Conservation (phyloP, 2,888 invertebrate species). For the Eupithecia dodoneata region DNA sequence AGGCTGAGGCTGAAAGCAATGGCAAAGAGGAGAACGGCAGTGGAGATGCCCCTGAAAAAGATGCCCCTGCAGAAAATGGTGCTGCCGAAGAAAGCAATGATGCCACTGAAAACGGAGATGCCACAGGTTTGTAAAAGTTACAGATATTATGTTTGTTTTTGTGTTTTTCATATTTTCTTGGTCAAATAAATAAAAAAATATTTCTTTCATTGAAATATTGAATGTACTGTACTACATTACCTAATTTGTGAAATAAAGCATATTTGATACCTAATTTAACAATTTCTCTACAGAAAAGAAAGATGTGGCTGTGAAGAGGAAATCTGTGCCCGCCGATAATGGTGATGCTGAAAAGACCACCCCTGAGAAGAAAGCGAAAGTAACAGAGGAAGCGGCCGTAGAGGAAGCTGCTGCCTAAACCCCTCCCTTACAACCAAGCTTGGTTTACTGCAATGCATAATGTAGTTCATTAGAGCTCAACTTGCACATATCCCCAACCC, state of each 20-base stretch:
- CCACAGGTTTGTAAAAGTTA: conserved; percentile 60
- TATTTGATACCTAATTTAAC: neutral
- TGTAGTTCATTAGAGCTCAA: conserved; percentile 76
- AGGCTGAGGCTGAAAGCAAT: conserved; percentile 79
- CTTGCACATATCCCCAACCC: conserved; percentile 73
- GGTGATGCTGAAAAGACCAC: conserved; percentile 86
- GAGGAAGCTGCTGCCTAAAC: conserved; percentile 85
- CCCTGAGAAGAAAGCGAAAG: conserved; percentile 89
- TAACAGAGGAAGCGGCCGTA: conserved; percentile 84
- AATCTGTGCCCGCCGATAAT: conserved; percentile 85
- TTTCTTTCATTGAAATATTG: too few relatives aligned
- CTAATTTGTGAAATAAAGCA: neutral
- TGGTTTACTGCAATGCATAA: conserved; percentile 82
- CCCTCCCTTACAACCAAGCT: conserved; percentile 53
- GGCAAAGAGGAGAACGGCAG: conserved; percentile 78
- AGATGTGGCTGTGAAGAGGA: conserved; percentile 87
- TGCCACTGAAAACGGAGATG: conserved; percentile 77
- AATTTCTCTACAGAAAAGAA: conserved; percentile 71
- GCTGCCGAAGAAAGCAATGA: conserved; percentile 79
- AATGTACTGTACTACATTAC: neutral
- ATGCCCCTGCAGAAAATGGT: conserved; percentile 72
- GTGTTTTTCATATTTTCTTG: neutral
- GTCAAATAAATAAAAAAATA: neutral
- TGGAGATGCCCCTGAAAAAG: conserved; percentile 64
- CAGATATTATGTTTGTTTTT: neutral